These are phyloP conservation scores for Cervus canadensis DNA, from an alignment of 2,113 vertebrate species.

Conservation along the genomic window DNA sequence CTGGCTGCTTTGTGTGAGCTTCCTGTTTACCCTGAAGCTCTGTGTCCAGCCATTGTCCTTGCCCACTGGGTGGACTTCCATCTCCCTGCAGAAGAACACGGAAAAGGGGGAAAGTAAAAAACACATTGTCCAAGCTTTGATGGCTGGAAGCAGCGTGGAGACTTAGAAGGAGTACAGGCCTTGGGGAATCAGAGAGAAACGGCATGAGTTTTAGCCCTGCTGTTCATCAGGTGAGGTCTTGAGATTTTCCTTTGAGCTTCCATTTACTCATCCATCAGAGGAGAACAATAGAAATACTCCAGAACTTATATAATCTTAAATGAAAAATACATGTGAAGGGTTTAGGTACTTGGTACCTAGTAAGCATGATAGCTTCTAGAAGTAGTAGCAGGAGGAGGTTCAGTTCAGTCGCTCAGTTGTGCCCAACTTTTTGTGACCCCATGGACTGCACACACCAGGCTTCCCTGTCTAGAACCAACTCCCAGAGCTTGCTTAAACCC, in stretches of 20 bases:
- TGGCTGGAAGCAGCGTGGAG: neutral
- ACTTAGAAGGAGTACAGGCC: neutral
- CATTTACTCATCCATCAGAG: neutral
- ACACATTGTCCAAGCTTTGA: neutral
- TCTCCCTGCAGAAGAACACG: neutral
- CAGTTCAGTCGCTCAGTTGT: neutral
- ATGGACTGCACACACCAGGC: neutral
- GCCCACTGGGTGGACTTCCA: constrained; percentile 26
- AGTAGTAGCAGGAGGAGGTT: neutral
- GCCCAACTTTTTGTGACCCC: neutral
- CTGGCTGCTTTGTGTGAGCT: constrained; percentile 5
- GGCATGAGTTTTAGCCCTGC: too few species aligned
- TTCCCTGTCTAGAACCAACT: neutral
- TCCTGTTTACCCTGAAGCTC: constrained; percentile 49
- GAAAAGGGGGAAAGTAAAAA: neutral
- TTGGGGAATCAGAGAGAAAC: neutral
- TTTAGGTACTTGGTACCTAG: neutral
- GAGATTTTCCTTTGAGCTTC: neutral
- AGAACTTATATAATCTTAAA: neutral
- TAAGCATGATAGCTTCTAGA: neutral
- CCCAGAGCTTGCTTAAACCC: neutral
- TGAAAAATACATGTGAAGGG: neutral
- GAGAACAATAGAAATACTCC: neutral
- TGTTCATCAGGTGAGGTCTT: fast-evolving
- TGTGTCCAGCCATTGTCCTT: constrained; percentile 13